Evolutionary conservation across 2,797 vertebrate genomes (phyloP).

Genomic region (Scarus forsteni): DNA sequence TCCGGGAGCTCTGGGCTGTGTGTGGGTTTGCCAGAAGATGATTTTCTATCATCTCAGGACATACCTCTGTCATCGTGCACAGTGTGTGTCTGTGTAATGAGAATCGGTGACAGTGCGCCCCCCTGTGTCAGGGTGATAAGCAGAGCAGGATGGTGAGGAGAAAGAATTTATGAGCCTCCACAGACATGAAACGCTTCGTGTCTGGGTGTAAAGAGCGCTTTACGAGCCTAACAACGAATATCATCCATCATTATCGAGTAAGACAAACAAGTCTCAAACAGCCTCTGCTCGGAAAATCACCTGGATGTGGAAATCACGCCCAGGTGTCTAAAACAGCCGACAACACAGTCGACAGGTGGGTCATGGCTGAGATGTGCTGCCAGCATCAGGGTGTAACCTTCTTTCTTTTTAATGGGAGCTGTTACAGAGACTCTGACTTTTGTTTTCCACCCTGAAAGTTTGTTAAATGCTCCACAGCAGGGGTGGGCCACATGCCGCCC

Average conservation of each 20-base stretch:
- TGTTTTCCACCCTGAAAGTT: too few species aligned
- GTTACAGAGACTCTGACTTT: too few species aligned
- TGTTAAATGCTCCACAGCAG: too few species aligned
- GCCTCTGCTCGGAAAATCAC: neutral
- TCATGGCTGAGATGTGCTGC: neutral
- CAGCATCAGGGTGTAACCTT: neutral
- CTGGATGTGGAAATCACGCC: slow-evolving; percentile 24
- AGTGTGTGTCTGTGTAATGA: slow-evolving; percentile 21
- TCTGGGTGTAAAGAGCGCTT: slow-evolving; percentile 37
- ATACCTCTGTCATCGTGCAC: neutral
- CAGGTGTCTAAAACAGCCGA: neutral
- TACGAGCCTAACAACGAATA: slow-evolving; percentile 28
- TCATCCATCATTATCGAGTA: slow-evolving; percentile 49
- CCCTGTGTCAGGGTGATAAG: slow-evolving; percentile 26
- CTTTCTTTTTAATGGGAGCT: neutral
- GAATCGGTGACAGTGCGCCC: slow-evolving; percentile 5
- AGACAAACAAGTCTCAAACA: slow-evolving; percentile 26
- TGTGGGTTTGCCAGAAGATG: neutral
- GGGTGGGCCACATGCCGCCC: too few species aligned
- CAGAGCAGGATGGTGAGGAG: slow-evolving; percentile 5
- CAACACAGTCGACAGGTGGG: neutral
- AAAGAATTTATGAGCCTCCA: slow-evolving; percentile 50
- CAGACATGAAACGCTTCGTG: slow-evolving; percentile 49
- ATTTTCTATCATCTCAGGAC: neutral
- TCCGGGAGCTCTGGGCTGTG: slow-evolving; percentile 4